phyloP scores from a whole-genome alignment of 2,888 invertebrate species.

The Ischnus inquisitorius region DNA sequence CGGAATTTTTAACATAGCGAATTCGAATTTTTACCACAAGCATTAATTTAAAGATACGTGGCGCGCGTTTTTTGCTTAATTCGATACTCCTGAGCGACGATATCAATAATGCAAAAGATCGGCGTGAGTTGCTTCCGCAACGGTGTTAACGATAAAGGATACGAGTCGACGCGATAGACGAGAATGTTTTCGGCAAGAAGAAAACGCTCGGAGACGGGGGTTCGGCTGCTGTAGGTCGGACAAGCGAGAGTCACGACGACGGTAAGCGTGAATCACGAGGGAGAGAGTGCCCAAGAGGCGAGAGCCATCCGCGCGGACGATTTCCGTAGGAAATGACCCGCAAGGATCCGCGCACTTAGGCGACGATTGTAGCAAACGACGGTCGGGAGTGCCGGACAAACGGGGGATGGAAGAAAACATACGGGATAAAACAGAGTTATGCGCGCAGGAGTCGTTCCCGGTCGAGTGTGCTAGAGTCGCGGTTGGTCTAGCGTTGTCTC shows the following conservation, averaged over 20 bases:
- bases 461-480: slow-evolving; percentile 2
- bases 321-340: slow-evolving; percentile 47
- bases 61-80: not conserved
- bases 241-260: not conserved
- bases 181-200: not conserved
- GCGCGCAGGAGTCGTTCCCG: not conserved
- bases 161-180: not conserved
- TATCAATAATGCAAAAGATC: not conserved
- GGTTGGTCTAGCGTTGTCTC: slow-evolving; percentile 14
- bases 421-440: slow-evolving; percentile 1
- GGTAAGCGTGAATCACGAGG: slow-evolving; percentile 23
- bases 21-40: too few species aligned
- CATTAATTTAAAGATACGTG: too few species aligned
- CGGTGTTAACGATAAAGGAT: not conserved
- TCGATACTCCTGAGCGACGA: not conserved
- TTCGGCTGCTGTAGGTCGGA: not conserved
- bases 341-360: slow-evolving; percentile 25
- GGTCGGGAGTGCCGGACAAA: slow-evolving; percentile 11
- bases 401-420: not conserved
- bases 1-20: too few species aligned
- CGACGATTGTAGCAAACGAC: slow-evolving; percentile 40
- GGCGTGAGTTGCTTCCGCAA: not conserved
- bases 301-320: slow-evolving; percentile 3
- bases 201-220: not conserved
- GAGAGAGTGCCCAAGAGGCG: slow-evolving; percentile 6